Conservation (phyloP, 1,140 invertebrate genomes). For the Drosophila pallidifrons region DNA sequence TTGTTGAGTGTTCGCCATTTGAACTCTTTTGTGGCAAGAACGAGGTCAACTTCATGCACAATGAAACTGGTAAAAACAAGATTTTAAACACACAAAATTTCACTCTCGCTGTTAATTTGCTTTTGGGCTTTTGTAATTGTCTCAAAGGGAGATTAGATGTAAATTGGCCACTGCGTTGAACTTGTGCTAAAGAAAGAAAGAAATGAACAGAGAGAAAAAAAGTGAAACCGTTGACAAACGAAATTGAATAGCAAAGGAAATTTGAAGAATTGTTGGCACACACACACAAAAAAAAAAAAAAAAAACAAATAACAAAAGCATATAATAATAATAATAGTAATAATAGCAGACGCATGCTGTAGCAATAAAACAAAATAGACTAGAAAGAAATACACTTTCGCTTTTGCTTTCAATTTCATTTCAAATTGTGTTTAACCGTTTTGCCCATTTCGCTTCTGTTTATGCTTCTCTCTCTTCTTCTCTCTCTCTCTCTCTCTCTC, state of each 20-base stretch:
- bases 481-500: constrained; percentile 18
- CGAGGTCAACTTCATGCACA: constrained; percentile 12
- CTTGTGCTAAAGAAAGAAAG: constrained; percentile 1
- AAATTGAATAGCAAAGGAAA: constrained; percentile 17
- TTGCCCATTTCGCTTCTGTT: constrained; percentile 15
- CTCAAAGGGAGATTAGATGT: not conserved
- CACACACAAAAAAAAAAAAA: not conserved
- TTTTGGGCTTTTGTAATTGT: constrained; percentile 9
- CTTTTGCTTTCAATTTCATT: constrained; percentile 81
- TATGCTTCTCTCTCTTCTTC: constrained; percentile 21
- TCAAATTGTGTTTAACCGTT: constrained; percentile 56
- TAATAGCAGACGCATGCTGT: constrained; percentile 6
- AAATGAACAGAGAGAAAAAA: not conserved
- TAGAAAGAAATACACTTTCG: constrained; percentile 74
- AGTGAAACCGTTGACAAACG: constrained; percentile 21
- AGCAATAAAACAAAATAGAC: constrained; percentile 30
- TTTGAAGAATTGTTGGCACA: constrained; percentile 16
- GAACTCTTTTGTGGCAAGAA: constrained; percentile 26
- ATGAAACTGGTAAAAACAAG: not conserved
- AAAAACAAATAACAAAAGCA: constrained; percentile 1
- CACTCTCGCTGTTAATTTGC: constrained; percentile 7
- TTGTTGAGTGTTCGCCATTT: not conserved
- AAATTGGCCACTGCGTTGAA: constrained; percentile 8
- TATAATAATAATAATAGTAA: constrained; percentile 40
- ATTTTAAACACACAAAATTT: constrained; percentile 1